Conservation (phyloP, 2,113 vertebrate species). For the Melanerpes aurifrons region DNA sequence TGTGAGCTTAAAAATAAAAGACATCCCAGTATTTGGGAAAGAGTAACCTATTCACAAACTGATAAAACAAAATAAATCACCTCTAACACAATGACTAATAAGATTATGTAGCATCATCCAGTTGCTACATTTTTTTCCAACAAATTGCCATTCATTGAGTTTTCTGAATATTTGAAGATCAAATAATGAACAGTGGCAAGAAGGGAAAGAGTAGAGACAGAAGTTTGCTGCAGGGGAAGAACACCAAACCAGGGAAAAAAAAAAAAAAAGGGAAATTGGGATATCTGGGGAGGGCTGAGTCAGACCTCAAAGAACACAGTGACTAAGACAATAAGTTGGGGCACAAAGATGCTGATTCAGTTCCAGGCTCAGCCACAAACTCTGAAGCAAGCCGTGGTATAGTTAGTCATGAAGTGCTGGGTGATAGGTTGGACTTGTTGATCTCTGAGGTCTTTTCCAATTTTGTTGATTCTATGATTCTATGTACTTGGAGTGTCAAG, state of each 20-base stretch:
- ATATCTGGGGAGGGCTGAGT: slow-evolving; percentile 33
- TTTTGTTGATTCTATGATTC: too few relatives aligned
- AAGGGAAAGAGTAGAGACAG: neutral
- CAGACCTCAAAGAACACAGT: slow-evolving; percentile 10
- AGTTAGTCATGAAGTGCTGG: too few relatives aligned
- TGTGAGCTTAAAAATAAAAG: neutral
- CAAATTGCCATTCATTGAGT: slow-evolving; percentile 12
- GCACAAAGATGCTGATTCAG: slow-evolving; percentile 11
- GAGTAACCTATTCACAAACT: slow-evolving; percentile 1
- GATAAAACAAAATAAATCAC: slow-evolving; percentile 19
- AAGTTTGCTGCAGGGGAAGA: neutral
- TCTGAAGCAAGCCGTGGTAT: neutral
- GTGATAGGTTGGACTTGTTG: too few relatives aligned
- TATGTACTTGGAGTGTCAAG: neutral
- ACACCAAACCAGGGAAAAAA: slow-evolving; percentile 17
- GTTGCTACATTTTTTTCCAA: neutral
- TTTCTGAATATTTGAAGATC: slow-evolving; percentile 23
- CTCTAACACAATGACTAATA: slow-evolving; percentile 22
- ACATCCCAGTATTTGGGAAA: neutral
- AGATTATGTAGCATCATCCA: neutral
- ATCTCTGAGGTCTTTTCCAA: too few relatives aligned
- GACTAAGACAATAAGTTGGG: slow-evolving; percentile 45
- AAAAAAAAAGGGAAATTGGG: neutral
- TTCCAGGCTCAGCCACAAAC: slow-evolving; percentile 24
- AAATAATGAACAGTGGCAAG: neutral